Conservation (phyloP, 1,140 invertebrate genomes). For the Amyelois transitella region DNA sequence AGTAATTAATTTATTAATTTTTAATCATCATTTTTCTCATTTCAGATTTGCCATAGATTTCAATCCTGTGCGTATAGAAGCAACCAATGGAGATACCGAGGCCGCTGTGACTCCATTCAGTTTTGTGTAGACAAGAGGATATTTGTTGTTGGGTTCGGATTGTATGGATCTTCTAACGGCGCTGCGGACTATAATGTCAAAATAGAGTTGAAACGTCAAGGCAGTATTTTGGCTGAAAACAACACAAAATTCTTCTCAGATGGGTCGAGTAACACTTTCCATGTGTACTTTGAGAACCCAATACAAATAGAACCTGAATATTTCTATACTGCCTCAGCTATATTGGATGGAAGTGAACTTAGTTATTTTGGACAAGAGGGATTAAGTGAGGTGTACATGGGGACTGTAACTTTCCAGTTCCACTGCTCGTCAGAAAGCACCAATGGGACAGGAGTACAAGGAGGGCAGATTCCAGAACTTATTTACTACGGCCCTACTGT, state of each 20-base stretch:
- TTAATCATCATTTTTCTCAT: constrained; percentile 25
- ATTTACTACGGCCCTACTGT: constrained; percentile 91
- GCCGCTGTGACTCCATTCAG: constrained; percentile 93
- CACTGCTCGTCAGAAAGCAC: constrained; percentile 95
- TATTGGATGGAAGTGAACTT: constrained; percentile 91
- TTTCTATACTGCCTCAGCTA: constrained; percentile 92
- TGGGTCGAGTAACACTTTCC: constrained; percentile 94
- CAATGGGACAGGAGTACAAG: constrained; percentile 95
- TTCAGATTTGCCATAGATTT: constrained; percentile 92
- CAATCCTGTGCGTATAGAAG: constrained; percentile 96
- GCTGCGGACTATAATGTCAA: constrained; percentile 93
- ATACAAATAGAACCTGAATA: constrained; percentile 93
- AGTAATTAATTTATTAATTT: no score
- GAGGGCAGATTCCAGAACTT: constrained; percentile 94
- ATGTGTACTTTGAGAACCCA: constrained; percentile 94
- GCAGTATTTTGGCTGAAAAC: constrained; percentile 89
- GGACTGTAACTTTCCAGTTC: constrained; percentile 93
- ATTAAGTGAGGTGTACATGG: constrained; percentile 91
- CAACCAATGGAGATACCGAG: constrained; percentile 96
- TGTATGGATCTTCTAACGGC: constrained; percentile 94
- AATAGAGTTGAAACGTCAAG: constrained; percentile 91
- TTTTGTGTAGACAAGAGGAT: constrained; percentile 94
- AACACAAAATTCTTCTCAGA: constrained; percentile 95
- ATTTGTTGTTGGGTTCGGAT: constrained; percentile 93
- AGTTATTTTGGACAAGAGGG: constrained; percentile 97